Evolutionary conservation across 2,113 vertebrate genomes (phyloP).

Genomic region (Machaerirhynchus nigripectus): DNA sequence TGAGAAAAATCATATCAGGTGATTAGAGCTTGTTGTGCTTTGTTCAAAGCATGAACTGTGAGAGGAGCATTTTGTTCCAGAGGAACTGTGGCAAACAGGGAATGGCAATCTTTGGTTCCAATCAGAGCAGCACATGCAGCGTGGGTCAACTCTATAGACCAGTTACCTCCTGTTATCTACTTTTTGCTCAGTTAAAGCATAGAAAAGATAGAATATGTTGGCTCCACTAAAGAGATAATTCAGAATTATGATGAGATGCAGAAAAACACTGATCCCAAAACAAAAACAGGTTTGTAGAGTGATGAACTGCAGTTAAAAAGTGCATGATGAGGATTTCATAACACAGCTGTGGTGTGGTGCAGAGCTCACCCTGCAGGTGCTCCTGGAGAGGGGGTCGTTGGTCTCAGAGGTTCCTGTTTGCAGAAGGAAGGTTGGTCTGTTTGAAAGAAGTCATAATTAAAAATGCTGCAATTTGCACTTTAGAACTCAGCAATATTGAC

Average conservation of each 20-base stretch:
- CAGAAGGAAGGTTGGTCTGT: background rate
- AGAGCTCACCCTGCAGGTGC: background rate
- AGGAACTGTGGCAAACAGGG: background rate
- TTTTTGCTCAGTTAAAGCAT: background rate
- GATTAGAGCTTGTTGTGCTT: background rate
- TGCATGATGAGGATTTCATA: rapidly evolving
- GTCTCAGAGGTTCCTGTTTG: background rate
- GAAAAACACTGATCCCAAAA: background rate
- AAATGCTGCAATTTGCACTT: background rate
- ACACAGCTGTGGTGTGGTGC: background rate
- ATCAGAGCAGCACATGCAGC: background rate
- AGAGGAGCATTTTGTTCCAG: background rate
- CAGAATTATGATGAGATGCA: background rate
- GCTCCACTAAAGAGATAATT: background rate
- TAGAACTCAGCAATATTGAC: background rate
- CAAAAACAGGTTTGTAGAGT: background rate
- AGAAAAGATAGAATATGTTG: background rate
- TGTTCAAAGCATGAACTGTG: background rate
- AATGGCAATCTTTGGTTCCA: background rate
- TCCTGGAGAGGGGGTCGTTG: too few relatives aligned
- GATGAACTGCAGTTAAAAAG: background rate
- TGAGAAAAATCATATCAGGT: background rate
- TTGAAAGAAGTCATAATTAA: background rate
- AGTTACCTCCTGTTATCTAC: background rate
- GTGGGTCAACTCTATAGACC: background rate